Evolutionary conservation across 1,140 invertebrate species (phyloP).

Genomic region (Drosophila arawakana): DNA sequence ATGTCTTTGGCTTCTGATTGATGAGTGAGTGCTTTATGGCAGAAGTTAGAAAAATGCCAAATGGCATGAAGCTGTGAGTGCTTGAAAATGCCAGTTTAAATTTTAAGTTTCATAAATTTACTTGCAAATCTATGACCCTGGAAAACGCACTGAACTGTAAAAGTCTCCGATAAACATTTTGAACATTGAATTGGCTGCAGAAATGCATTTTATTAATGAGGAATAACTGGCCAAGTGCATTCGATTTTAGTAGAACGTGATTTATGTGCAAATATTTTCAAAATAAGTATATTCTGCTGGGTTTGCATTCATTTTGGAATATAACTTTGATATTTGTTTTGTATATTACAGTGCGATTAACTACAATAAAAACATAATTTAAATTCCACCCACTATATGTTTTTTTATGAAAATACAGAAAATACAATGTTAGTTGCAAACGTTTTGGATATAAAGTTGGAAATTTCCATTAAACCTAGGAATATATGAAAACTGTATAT

Average conservation of each 20-base stretch:
- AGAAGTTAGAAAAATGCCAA: constrained; percentile 25
- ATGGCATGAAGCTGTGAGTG: not conserved
- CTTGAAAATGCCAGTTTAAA: constrained; percentile 46
- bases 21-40: constrained; percentile 37
- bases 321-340: not conserved
- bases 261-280: not conserved
- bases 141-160: constrained; percentile 56
- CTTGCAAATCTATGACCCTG: not conserved
- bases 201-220: constrained; percentile 30
- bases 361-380: too few species aligned
- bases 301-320: not conserved
- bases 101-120: constrained; percentile 30
- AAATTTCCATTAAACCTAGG: too few species aligned
- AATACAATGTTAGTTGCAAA: too few species aligned
- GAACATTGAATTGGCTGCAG: constrained; percentile 1
- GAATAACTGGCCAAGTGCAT: constrained; percentile 1
- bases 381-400: too few species aligned
- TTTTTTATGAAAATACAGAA: too few species aligned
- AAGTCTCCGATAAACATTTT: constrained; percentile 42
- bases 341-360: too few species aligned
- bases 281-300: not conserved
- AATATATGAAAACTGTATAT: too few species aligned
- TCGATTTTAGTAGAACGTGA: not conserved
- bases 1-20: constrained; percentile 57
- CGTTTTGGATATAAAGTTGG: too few species aligned